Conservation (phyloP, 2,888 invertebrate species). For the Mesopsocus fuscifrons region DNA sequence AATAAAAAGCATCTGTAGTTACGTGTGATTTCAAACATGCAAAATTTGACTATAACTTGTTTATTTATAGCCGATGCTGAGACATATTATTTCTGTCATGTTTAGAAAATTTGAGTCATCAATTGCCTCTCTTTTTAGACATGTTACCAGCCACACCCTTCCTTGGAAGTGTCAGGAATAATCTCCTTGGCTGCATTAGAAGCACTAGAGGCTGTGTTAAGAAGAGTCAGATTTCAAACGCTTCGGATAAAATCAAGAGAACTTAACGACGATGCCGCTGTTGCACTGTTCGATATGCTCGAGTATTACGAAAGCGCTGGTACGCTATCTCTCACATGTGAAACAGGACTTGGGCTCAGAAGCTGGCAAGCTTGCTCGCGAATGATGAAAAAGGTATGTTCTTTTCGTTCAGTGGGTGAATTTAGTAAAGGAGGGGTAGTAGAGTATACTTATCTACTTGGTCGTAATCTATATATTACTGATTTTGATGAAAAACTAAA, state of each 20-base stretch:
- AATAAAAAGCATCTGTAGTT: too few relatives aligned
- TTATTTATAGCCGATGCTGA: too few relatives aligned
- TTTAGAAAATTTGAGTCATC: too few relatives aligned
- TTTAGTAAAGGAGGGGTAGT: too few relatives aligned
- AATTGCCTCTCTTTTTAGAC: slow-evolving; percentile 17
- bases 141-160: slow-evolving; percentile 2
- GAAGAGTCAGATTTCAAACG: slow-evolving; percentile 6
- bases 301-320: slow-evolving; percentile 78
- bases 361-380: slow-evolving; percentile 72
- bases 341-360: slow-evolving; percentile 49
- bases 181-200: slow-evolving; percentile 6
- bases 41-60: too few relatives aligned
- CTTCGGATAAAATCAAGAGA: background rate
- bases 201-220: slow-evolving; percentile 9
- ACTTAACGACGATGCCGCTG: slow-evolving; percentile 32
- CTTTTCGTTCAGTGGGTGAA: too few relatives aligned
- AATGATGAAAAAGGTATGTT: slow-evolving; percentile 52
- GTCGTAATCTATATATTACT: too few relatives aligned
- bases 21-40: too few relatives aligned
- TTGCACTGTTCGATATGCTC: slow-evolving; percentile 76
- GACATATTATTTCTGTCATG: too few relatives aligned
- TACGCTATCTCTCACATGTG: slow-evolving; percentile 55
- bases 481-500: too few relatives aligned
- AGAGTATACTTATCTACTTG: too few relatives aligned
- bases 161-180: background rate